A percentile compares a stretch with the other conserved stretches of the same genome.
phyloP scores from a whole-genome alignment of 2,888 invertebrate species.

The Morinoia aosen region DNA sequence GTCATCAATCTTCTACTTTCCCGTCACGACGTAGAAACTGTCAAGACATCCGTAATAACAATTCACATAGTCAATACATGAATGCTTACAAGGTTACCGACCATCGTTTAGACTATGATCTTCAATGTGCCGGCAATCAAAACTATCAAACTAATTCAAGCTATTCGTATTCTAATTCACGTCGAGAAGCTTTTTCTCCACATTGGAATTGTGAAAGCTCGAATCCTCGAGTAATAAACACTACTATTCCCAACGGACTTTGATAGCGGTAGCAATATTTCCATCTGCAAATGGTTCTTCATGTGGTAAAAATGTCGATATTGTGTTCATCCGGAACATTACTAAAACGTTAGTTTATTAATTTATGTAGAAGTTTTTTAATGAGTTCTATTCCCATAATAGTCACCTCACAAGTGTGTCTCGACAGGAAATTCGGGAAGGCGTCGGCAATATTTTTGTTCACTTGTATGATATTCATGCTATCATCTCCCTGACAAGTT shows the following conservation, averaged over 20 bases:
- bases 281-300: not conserved
- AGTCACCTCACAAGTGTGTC: not conserved
- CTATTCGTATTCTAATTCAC: not conserved
- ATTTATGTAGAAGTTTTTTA: not conserved
- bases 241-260: not conserved
- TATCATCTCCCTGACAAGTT: not conserved
- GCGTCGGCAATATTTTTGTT: slow-evolving; percentile 2
- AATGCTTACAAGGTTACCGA: not conserved
- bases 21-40: not conserved
- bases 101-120: not conserved
- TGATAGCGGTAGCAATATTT: not conserved
- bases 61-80: not conserved
- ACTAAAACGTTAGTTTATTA: not conserved
- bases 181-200: not conserved
- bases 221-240: not conserved
- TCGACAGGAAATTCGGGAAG: slow-evolving; percentile 10
- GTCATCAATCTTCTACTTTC: not conserved
- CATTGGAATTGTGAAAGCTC: not conserved
- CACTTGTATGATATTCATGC: slow-evolving; percentile 46
- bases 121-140: not conserved
- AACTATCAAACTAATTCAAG: not conserved
- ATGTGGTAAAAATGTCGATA: not conserved
- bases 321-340: not conserved
- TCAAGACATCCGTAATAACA: not conserved
- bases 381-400: not conserved